Evolutionary conservation across 2,113 vertebrate genomes (phyloP).

Genomic region (Salvelinus alpinus): DNA sequence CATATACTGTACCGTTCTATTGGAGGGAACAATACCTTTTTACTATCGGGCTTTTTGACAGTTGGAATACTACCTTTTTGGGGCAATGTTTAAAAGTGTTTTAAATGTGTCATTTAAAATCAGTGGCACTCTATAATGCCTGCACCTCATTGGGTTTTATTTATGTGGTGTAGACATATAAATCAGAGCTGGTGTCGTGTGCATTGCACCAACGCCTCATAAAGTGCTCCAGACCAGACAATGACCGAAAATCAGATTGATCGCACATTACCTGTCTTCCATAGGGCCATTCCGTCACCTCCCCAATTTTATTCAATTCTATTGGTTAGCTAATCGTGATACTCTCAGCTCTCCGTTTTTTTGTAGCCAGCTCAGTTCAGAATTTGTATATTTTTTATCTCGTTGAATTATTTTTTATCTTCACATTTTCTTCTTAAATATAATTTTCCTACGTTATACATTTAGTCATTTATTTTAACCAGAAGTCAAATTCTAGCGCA

Average conservation of each 20-base stretch:
- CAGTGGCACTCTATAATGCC: conserved; percentile 49
- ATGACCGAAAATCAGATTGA: conserved; percentile 45
- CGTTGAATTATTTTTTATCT: background rate
- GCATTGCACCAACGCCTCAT: conserved; percentile 38
- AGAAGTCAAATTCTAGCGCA: no score
- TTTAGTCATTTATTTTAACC: no score
- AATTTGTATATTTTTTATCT: background rate
- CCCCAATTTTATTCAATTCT: background rate
- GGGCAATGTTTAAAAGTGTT: no score
- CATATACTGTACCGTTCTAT: no score
- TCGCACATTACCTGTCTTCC: conserved; percentile 23
- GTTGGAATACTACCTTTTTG: no score
- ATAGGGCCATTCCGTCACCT: conserved; percentile 31
- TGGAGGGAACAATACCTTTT: no score
- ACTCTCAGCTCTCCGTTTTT: background rate
- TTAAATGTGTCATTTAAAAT: conserved; percentile 26
- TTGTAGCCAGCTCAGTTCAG: background rate
- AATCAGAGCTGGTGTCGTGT: conserved; percentile 48
- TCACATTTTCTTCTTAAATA: background rate
- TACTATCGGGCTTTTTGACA: no score
- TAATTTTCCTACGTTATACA: no score
- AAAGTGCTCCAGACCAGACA: conserved; percentile 19
- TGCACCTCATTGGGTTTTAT: conserved; percentile 54
- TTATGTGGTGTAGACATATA: conserved; percentile 51
- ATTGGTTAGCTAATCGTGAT: background rate